Evolutionary conservation across 2,888 invertebrate species (phyloP).

Genomic region (Lasiommata megera): DNA sequence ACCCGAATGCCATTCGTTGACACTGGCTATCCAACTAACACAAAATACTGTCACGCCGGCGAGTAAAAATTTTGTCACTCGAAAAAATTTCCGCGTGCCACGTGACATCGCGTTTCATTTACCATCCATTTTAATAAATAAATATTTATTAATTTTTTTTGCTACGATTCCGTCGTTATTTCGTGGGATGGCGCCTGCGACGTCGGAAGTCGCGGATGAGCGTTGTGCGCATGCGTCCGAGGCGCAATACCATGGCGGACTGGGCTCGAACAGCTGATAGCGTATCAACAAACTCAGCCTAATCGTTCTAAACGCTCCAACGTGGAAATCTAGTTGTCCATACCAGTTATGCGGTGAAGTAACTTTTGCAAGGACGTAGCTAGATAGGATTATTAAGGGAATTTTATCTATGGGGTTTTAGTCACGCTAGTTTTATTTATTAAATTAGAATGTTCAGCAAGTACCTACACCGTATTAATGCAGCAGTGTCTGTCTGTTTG

Average conservation of each 20-base stretch:
- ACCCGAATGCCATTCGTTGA: slow-evolving; percentile 64
- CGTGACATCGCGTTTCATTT: slow-evolving; percentile 44
- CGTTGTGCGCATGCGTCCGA: slow-evolving; percentile 68
- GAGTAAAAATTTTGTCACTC: slow-evolving; percentile 61
- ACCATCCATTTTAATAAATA: neutral
- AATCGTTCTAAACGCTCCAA: slow-evolving; percentile 71
- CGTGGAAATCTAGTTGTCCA: slow-evolving; percentile 74
- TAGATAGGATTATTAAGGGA: neutral
- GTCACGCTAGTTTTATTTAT: too few relatives aligned
- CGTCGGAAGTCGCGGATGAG: slow-evolving; percentile 40
- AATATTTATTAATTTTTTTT: neutral
- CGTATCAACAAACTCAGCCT: slow-evolving; percentile 75
- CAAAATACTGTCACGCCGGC: slow-evolving; percentile 67
- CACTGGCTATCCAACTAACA: slow-evolving; percentile 70
- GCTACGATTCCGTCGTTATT: slow-evolving; percentile 1
- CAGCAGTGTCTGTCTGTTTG: too few relatives aligned
- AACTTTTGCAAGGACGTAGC: slow-evolving; percentile 43
- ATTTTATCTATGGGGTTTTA: too few relatives aligned
- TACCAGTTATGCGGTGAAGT: slow-evolving; percentile 60
- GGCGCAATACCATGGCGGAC: slow-evolving; percentile 74
- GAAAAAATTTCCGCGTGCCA: slow-evolving; percentile 55
- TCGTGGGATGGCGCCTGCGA: slow-evolving; percentile 41
- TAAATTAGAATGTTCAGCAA: too few relatives aligned
- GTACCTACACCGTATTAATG: too few relatives aligned
- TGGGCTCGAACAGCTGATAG: slow-evolving; percentile 77